phyloP scores from a whole-genome alignment of 2,797 vertebrate species.

The Gadopsis bispinosus region DNA sequence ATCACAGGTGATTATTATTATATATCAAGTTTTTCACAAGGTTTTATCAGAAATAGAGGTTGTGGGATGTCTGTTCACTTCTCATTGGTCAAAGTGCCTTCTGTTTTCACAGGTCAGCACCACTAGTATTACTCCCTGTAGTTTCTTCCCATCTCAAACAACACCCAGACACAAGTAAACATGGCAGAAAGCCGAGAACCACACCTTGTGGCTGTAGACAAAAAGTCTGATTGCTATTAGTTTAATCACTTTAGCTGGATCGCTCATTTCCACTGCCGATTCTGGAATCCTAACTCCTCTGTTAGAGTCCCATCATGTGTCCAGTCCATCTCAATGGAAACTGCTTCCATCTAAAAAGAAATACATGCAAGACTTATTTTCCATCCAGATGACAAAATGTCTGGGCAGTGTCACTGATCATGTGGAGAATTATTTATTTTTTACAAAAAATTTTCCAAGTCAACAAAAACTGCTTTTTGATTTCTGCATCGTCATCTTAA shows the following conservation, averaged over 20 bases:
- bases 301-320: neutral
- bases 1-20: neutral
- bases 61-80: neutral
- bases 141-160: neutral
- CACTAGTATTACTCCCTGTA: neutral
- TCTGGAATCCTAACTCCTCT: neutral
- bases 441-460: no score
- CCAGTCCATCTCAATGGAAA: neutral
- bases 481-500: no score
- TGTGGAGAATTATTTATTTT: no score
- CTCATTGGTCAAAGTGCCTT: neutral
- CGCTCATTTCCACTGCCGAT: neutral
- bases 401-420: neutral
- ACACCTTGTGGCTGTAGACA: neutral
- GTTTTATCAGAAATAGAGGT: neutral
- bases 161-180: neutral
- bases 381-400: neutral
- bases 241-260: neutral
- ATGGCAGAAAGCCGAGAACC: neutral
- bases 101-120: neutral
- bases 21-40: neutral
- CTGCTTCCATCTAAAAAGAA: slow-evolving; percentile 9
- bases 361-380: neutral
- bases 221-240: neutral
- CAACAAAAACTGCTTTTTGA: no score